A percentile compares a stretch with the other conserved stretches of the same genome.
Conservation (phyloP, 2,797 vertebrate species). For the Dryobates pubescens region DNA sequence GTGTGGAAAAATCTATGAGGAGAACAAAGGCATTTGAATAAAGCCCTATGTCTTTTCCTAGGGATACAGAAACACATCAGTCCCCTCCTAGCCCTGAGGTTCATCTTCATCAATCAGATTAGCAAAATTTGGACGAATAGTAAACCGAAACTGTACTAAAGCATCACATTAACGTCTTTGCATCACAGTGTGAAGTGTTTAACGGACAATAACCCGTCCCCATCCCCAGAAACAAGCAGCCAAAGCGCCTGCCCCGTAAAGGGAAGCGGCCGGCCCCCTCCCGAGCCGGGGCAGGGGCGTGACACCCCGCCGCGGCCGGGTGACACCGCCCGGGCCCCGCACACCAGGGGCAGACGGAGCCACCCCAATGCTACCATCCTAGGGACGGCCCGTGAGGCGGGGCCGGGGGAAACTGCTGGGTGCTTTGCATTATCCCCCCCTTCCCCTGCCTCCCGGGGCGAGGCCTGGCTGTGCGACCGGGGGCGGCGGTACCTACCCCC, state of each 20-base stretch:
- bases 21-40: background rate
- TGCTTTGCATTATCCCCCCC: too few relatives aligned
- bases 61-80: rapidly evolving
- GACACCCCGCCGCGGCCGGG: background rate
- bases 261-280: background rate
- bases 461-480: background rate
- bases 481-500: conserved; percentile 40
- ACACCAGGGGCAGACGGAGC: background rate
- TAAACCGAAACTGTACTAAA: background rate
- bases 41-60: rapidly evolving
- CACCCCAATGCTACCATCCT: background rate
- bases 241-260: background rate
- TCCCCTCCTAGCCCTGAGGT: background rate
- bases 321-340: background rate
- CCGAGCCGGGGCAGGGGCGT: background rate
- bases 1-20: rapidly evolving
- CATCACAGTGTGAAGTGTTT: rapidly evolving
- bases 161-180: background rate
- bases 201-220: background rate
- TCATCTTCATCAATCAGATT: background rate
- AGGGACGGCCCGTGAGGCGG: background rate
- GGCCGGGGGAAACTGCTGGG: background rate
- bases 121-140: background rate
- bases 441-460: background rate
- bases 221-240: background rate